These are phyloP conservation scores for Zygothrica quintamaculata DNA, from an alignment of 2,888 invertebrate species.

Conservation along the genomic window DNA sequence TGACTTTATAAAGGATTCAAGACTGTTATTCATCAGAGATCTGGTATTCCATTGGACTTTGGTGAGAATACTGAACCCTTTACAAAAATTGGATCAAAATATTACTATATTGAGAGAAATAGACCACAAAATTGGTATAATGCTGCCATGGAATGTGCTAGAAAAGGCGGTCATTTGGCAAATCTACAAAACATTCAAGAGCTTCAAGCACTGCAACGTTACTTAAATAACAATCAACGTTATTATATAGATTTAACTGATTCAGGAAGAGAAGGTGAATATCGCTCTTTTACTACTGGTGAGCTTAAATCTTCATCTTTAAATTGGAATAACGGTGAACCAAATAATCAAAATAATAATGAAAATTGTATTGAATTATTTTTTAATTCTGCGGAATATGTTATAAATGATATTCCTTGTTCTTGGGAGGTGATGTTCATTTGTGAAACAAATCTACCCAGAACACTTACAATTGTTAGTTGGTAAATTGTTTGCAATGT, in stretches of 20 bases:
- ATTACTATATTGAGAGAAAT: constrained; percentile 1
- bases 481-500: too few species aligned
- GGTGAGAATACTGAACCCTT: neutral
- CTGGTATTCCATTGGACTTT: constrained; percentile 5
- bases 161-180: constrained; percentile 1
- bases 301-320: neutral
- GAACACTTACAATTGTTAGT: neutral
- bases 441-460: constrained; percentile 10
- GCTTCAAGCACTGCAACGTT: neutral
- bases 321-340: neutral
- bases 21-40: neutral
- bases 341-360: neutral
- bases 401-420: constrained; percentile 8
- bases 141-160: constrained; percentile 1
- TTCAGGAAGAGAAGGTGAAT: neutral
- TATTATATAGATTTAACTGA: constrained; percentile 10
- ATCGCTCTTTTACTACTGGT: constrained; percentile 12
- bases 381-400: neutral
- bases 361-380: constrained; percentile 10
- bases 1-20: neutral
- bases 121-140: neutral
- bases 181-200: constrained; percentile 2
- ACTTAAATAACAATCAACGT: neutral
- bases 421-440: neutral
- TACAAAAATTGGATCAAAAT: constrained; percentile 14